These are phyloP conservation scores for Cataglyphis livida DNA, from an alignment of 2,888 invertebrate genomes.

Conservation along the genomic window DNA sequence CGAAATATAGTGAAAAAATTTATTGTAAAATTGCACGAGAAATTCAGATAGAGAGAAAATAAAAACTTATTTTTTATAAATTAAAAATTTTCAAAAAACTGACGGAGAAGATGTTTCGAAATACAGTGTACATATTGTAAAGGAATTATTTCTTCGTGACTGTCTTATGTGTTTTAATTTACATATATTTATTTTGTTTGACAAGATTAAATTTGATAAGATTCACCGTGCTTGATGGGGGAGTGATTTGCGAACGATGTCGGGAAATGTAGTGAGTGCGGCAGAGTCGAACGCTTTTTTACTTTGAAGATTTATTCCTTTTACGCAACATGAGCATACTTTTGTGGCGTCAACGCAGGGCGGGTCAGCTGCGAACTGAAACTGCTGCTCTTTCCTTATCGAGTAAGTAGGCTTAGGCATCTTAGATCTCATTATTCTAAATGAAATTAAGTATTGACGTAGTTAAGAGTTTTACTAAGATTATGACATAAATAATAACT, in stretches of 20 bases:
- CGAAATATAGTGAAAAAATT: neutral
- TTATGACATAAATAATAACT: neutral
- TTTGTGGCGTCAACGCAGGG: constrained; percentile 81
- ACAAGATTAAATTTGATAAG: neutral
- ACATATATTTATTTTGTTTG: neutral
- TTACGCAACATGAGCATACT: constrained; percentile 78
- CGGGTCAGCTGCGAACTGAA: constrained; percentile 73
- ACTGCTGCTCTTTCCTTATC: constrained; percentile 66
- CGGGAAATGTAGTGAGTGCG: neutral
- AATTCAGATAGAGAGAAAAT: neutral
- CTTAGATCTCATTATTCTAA: neutral
- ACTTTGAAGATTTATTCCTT: constrained; percentile 6
- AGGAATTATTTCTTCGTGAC: neutral
- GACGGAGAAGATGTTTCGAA: neutral
- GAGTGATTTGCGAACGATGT: neutral
- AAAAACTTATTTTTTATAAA: neutral
- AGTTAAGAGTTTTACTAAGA: neutral
- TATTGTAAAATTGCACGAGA: neutral
- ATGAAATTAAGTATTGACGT: neutral
- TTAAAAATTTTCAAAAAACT: neutral
- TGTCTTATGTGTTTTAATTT: neutral
- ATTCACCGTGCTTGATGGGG: neutral
- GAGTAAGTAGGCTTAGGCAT: constrained; percentile 72
- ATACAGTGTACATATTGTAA: neutral
- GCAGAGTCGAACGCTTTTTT: neutral